These are phyloP conservation scores for Nothocercus julius DNA, from an alignment of 2,113 vertebrate species.

Conservation along the genomic window DNA sequence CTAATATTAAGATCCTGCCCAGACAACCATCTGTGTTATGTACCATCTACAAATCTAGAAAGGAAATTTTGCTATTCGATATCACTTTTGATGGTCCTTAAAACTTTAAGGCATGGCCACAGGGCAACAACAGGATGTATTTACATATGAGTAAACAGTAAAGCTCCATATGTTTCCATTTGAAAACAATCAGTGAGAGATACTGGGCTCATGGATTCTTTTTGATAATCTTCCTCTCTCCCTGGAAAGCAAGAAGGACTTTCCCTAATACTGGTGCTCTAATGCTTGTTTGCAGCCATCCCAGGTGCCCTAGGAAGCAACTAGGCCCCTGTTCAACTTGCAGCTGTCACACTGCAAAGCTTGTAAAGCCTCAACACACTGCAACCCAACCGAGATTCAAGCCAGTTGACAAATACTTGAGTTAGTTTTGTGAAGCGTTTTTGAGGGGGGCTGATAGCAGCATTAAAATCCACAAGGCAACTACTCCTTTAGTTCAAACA, in stretches of 20 bases:
- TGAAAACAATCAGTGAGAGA: not conserved
- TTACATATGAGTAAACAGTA: fast-evolving
- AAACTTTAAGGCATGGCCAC: not conserved
- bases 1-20: not conserved
- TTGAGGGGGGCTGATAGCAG: not conserved
- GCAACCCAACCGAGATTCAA: not conserved
- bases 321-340: not conserved
- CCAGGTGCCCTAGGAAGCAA: not conserved
- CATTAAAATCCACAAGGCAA: not conserved
- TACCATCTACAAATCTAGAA: not conserved
- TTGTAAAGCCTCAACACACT: not conserved
- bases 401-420: fast-evolving
- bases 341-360: fast-evolving
- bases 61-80: not conserved
- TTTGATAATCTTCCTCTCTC: not conserved
- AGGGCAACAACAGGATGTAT: not conserved
- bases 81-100: not conserved
- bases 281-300: not conserved
- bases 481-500: not conserved
- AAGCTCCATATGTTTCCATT: fast-evolving
- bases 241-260: not conserved
- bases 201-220: fast-evolving
- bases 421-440: not conserved
- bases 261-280: not conserved
- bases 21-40: not conserved